Evolutionary conservation across 1,140 invertebrate genomes (phyloP).

Genomic region (Penaeus chinensis): DNA sequence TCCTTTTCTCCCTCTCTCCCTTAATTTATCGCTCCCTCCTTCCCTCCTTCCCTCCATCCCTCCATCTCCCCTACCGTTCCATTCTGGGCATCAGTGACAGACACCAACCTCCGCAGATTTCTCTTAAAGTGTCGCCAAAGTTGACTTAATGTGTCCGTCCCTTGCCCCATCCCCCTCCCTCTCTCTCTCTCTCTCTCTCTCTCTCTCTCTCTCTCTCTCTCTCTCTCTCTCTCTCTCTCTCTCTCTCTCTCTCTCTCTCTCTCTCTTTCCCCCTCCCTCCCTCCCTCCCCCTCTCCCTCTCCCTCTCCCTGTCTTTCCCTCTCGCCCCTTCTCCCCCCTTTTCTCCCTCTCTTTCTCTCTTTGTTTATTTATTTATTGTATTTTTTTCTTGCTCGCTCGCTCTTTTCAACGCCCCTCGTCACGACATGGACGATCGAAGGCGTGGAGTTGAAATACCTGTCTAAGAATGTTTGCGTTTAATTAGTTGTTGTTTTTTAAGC

Average conservation of each 20-base stretch:
- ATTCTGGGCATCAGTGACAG: background rate
- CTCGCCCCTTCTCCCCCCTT: no score
- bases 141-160: background rate
- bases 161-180: background rate
- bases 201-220: background rate
- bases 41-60: background rate
- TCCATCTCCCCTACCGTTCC: background rate
- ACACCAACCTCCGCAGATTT: no score
- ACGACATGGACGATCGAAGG: no score
- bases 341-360: background rate
- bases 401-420: background rate
- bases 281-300: no score
- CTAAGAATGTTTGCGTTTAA: no score
- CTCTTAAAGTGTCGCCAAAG: no score
- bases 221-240: no score
- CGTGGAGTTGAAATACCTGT: no score
- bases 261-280: background rate
- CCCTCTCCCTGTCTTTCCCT: background rate
- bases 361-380: background rate
- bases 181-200: background rate
- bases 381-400: constrained; percentile 9
- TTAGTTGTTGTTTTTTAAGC: no score
- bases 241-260: background rate
- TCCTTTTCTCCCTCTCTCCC: background rate
- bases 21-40: background rate